Evolutionary conservation across 2,797 vertebrate species (phyloP), one percentile per base, ranked within the genome.

Genomic region (Rhyacichthys aspro): DNA sequence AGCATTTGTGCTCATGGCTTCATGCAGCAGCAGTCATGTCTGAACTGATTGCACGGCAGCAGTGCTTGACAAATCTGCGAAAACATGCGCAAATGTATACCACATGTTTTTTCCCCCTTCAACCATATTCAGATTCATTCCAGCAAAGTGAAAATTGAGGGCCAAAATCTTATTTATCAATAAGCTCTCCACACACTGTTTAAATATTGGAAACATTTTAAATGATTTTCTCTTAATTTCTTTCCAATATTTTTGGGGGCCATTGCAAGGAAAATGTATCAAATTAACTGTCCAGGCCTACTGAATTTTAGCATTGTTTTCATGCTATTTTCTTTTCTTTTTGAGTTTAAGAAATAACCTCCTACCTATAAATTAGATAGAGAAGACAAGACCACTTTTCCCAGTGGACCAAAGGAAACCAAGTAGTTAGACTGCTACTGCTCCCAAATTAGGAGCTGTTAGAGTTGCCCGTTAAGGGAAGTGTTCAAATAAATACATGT

Each of bases 261-360:
- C n/a, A n/a, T n/a, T n/a, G n/a, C n/a, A n/a, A n/a, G n/a, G n/a
- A n/a, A n/a, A n/a, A 55, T 18, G 23, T 23, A 14, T 15, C 47
- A 49, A 1, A 33, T 16, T 45, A 15, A 50, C 47, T 55, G 37
- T 42, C 16, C 39, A 36, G 32, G 48, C 38, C 3, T 9, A 1
- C 41, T 48, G 55, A 72, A 67, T 41, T 55, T 11, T n/a, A 52
- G 10, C n/a, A 36, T 70, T 46, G 37, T 49, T 76, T 38, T 36
- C 16, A 44, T 18, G 32, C 32, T 43, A 11, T 11, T 53, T 11
- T n/a, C n/a, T n/a, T n/a, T 47, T 19, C 38, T 61, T 23, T 62
- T 62, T 53, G 23, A 42, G 14, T 64, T 67, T 62, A 41, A 65
- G 65, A 65, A 19, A 33, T 65, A 64, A n/a, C n/a, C n/a, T n/a